These are phyloP conservation scores for Stenopsyche tienmushanensis DNA, from an alignment of 1,140 invertebrate genomes.

Conservation along the genomic window DNA sequence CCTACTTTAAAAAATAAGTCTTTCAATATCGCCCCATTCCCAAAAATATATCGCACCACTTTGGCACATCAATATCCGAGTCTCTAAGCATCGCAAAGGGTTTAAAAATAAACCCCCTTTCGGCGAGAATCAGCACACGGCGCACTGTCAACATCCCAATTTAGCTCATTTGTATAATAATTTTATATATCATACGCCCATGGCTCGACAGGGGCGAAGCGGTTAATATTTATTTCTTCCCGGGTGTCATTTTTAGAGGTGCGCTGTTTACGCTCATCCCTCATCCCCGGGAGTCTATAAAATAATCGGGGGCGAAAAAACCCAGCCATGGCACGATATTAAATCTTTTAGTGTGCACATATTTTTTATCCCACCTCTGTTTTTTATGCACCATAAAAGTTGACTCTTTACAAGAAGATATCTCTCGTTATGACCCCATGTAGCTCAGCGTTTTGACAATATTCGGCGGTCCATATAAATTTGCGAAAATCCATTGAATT, in stretches of 20 bases:
- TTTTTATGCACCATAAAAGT: slow-evolving; percentile 17
- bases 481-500: slow-evolving; percentile 6
- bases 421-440: no score
- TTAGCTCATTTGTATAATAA: no score
- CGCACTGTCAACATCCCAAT: no score
- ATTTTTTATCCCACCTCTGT: not conserved
- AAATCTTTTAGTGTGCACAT: slow-evolving; percentile 9
- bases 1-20: no score
- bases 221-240: not conserved
- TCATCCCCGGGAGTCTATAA: slow-evolving; percentile 20
- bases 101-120: no score
- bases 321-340: slow-evolving; percentile 2
- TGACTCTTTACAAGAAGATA: slow-evolving; percentile 15
- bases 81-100: no score
- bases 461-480: slow-evolving; percentile 6
- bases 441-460: no score
- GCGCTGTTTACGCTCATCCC: not conserved
- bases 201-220: not conserved
- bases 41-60: no score
- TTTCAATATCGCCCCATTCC: no score
- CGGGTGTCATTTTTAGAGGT: not conserved
- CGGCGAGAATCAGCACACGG: no score
- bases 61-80: no score
- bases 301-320: slow-evolving; percentile 19
- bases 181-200: no score